Base-by-base conservation (phyloP, 2,888 invertebrate genomes). In the Heteromurus nitidus region DNA sequence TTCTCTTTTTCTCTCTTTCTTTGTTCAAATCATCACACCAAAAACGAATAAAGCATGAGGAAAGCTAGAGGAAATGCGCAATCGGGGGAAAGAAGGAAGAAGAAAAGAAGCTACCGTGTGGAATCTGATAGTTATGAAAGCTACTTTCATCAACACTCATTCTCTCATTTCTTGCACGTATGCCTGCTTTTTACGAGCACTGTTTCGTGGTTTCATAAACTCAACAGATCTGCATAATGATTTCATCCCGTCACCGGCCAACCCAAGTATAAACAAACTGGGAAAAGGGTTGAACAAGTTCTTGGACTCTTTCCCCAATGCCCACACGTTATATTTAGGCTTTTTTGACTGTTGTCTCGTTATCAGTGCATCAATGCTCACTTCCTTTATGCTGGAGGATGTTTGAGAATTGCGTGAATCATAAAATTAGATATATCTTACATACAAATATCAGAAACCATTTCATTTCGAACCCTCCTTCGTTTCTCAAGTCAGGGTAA, bases 141-240 rank as follows among this genome's bases (percentile, higher is more conserved):
- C 84, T 84, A 79, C 84, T 80, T 86, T 86, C 86, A 86, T 85
- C 86, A 85, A 85, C 74, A n/a, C 64, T 42, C 42, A 31, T 65
- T 55, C 53, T 18, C 64, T 65, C 74, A 55, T 74, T 47, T 74
- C 74, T 20, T 3, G 7, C 22, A 3, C n/a, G 18, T 73, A 50
- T 77, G 82, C 68, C 77, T 80, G 81, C 44, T 83, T 86, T 87
- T 87, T 86, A 87, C 81, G 86, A 87, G 85, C 83, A 79, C 86
- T 86, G 86, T 86, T 85, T 87, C 87, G 85, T 82, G 85, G 85
- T 84, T 85, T 85, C 79, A 81, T 85, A 82, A 84, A 85, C 83
- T 80, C 22, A 24, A 62, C 62, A 72, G 83, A 85, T 84, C 83
- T 85, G 79, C 84, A 84, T 85, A 85, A 85, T 85, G 84, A 82